phyloP scores from a whole-genome alignment of 35 echinoderm and acorn worm genomes.

The Apostichopus parvimensis region DNA sequence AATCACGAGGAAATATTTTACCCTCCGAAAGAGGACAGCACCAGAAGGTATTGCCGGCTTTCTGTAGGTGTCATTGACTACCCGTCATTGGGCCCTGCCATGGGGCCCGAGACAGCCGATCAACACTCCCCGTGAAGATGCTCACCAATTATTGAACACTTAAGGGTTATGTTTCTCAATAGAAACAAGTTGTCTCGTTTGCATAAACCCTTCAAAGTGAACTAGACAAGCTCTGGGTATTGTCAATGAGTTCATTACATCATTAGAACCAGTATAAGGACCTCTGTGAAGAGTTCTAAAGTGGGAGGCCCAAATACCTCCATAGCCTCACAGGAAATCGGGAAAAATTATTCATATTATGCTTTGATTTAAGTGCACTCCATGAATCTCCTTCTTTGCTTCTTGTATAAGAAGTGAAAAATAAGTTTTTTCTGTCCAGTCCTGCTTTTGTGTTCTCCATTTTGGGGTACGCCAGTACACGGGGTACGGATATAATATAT shows the following conservation, averaged over 20 bases:
- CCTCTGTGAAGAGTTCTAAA: slow-evolving; percentile 32
- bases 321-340: slow-evolving; percentile 30
- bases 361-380: slow-evolving; percentile 51
- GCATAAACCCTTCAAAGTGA: slow-evolving; percentile 52
- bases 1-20: background rate
- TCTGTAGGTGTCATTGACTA: slow-evolving; percentile 20
- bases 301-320: slow-evolving; percentile 28
- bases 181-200: slow-evolving; percentile 50
- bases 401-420: slow-evolving; percentile 13
- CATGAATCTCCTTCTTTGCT: slow-evolving; percentile 25
- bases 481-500: too few species aligned
- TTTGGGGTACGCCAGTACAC: background rate
- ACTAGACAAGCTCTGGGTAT: slow-evolving; percentile 36
- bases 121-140: background rate
- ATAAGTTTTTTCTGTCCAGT: background rate
- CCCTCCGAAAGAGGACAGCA: slow-evolving; percentile 24
- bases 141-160: slow-evolving; percentile 49
- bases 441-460: background rate
- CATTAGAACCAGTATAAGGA: background rate
- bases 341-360: slow-evolving; percentile 52
- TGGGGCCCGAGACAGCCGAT: slow-evolving; percentile 14
- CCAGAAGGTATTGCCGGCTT: slow-evolving; percentile 21
- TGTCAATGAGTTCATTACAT: slow-evolving; percentile 40
- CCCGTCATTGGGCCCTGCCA: slow-evolving; percentile 30
- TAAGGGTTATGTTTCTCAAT: slow-evolving; percentile 40